Evolutionary conservation across 2,113 vertebrate species (phyloP).

Genomic region (Oreochromis aureus): DNA sequence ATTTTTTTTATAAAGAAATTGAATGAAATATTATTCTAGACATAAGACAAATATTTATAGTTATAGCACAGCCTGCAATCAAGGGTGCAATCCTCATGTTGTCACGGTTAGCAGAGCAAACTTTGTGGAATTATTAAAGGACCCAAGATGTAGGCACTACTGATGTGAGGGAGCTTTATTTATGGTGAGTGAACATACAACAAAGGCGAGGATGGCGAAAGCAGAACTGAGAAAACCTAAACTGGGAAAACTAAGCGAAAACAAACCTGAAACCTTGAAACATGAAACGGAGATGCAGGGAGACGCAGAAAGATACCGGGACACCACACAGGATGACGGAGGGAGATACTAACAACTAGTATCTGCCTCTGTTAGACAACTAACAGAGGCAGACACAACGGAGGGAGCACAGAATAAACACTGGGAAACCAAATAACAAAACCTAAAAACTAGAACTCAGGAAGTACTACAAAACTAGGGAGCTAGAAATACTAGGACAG

Average conservation of each 20-base stretch:
- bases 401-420: background rate
- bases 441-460: background rate
- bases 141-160: background rate
- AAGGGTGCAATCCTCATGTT: background rate
- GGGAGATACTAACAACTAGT: too few relatives aligned
- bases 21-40: background rate
- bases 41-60: background rate
- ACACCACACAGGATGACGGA: background rate
- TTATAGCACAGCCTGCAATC: background rate
- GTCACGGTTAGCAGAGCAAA: background rate
- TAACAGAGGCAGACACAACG: background rate
- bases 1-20: background rate
- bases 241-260: background rate
- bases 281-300: background rate
- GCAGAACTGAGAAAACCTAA: background rate
- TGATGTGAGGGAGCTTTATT: background rate
- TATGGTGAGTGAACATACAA: background rate
- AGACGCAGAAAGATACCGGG: too few relatives aligned
- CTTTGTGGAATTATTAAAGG: background rate
- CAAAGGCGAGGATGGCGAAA: background rate
- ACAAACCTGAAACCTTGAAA: background rate
- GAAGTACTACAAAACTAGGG: background rate
- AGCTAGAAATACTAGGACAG: background rate
- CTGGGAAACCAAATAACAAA: background rate
- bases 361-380: too few relatives aligned